Evolutionary conservation across 1,140 invertebrate genomes (phyloP).

Genomic region (Listronotus bonariensis): DNA sequence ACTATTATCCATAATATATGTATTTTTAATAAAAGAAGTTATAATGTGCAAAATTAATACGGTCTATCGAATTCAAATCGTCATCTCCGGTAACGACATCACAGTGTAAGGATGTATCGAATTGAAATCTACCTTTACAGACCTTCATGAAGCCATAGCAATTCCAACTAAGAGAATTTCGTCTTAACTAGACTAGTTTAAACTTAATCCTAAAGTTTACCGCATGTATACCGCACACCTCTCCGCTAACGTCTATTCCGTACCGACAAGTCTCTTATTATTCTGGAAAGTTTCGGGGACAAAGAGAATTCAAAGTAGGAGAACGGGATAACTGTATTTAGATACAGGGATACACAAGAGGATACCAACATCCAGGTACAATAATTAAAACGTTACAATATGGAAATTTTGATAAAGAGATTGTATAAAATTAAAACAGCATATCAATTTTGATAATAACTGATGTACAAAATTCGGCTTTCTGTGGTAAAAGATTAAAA

Average conservation of each 20-base stretch:
- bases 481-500: too few relatives aligned
- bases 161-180: slow-evolving; percentile 16
- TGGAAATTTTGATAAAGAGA: background rate
- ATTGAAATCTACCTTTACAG: too few relatives aligned
- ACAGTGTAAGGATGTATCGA: too few relatives aligned
- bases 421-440: too few relatives aligned
- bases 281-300: slow-evolving; percentile 11
- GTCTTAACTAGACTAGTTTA: slow-evolving; percentile 29
- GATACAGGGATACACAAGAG: slow-evolving; percentile 2
- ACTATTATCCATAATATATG: too few relatives aligned
- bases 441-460: too few relatives aligned
- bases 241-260: slow-evolving; percentile 14
- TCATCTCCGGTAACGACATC: too few relatives aligned
- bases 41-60: too few relatives aligned
- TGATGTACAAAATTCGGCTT: too few relatives aligned
- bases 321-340: slow-evolving; percentile 11
- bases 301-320: slow-evolving; percentile 6
- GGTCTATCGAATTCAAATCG: too few relatives aligned
- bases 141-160: too few relatives aligned
- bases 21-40: too few relatives aligned
- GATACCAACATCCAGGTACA: background rate
- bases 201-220: slow-evolving; percentile 34
- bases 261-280: slow-evolving; percentile 25
- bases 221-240: slow-evolving; percentile 26
- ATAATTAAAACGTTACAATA: background rate